phyloP scores from a whole-genome alignment of 2,113 vertebrate genomes.

The Corapipo altera region DNA sequence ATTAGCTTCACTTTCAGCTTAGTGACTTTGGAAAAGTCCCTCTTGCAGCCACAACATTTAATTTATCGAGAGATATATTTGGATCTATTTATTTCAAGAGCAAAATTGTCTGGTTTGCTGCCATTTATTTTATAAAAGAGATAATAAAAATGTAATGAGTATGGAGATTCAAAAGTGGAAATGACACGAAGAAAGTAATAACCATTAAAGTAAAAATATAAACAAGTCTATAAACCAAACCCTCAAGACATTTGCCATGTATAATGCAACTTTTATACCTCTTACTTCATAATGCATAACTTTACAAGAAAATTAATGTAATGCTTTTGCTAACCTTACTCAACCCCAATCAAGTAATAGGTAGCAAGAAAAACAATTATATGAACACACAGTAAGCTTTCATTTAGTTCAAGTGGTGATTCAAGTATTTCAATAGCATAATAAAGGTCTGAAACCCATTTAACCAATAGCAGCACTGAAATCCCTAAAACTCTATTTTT shows the following conservation, averaged over 20 bases:
- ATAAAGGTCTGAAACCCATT: not conserved
- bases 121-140: constrained; percentile 68
- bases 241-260: constrained; percentile 67
- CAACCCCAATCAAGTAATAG: constrained; percentile 62
- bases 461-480: not conserved
- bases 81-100: constrained; percentile 40
- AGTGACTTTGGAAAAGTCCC: constrained; percentile 14
- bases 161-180: constrained; percentile 65
- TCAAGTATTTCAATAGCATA: constrained; percentile 25
- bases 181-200: constrained; percentile 69
- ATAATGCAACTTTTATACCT: constrained; percentile 70
- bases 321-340: constrained; percentile 65
- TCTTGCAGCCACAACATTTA: constrained; percentile 26
- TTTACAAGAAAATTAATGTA: constrained; percentile 74
- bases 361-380: constrained; percentile 64
- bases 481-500: not conserved
- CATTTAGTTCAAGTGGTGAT: constrained; percentile 45
- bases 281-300: constrained; percentile 64
- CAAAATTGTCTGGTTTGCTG: constrained; percentile 28
- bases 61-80: constrained; percentile 35
- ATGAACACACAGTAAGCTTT: constrained; percentile 29
- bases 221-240: constrained; percentile 76
- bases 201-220: constrained; percentile 76
- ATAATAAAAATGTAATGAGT: constrained; percentile 76
- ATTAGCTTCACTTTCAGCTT: constrained; percentile 29